phyloP scores from a whole-genome alignment of 2,888 invertebrate species.

The Heliconius charithonia region DNA sequence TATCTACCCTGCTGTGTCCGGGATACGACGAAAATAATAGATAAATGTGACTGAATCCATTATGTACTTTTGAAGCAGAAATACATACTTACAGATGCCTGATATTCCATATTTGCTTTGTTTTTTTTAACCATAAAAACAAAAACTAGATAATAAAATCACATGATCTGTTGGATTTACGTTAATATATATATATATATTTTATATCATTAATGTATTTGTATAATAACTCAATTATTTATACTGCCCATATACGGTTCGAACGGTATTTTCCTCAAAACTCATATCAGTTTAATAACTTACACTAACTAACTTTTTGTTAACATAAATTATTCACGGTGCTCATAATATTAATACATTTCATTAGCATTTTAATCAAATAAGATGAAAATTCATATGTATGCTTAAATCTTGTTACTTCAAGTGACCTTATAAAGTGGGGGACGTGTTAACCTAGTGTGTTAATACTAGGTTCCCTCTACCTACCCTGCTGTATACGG shows the following conservation, averaged over 20 bases:
- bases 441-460: too few species aligned
- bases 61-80: neutral
- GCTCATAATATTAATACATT: constrained; percentile 15
- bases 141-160: neutral
- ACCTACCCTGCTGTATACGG: too few species aligned
- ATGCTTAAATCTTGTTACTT: constrained; percentile 14
- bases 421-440: neutral
- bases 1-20: too few species aligned
- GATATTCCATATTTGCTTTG: neutral
- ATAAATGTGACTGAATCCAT: neutral
- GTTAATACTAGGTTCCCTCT: too few species aligned
- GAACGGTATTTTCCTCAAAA: constrained; percentile 18
- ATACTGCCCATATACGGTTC: neutral
- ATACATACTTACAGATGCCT: neutral
- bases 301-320: constrained; percentile 12
- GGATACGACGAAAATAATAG: too few species aligned
- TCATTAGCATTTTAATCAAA: constrained; percentile 18
- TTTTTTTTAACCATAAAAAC: neutral
- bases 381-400: constrained; percentile 9
- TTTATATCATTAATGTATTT: constrained; percentile 7
- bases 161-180: neutral
- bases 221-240: constrained; percentile 3
- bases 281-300: neutral
- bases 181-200: neutral
- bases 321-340: constrained; percentile 23